A percentile compares a stretch with the other conserved stretches of the same genome.
phyloP scores from a whole-genome alignment of 2,888 invertebrate genomes.

The Harmothoe impar region DNA sequence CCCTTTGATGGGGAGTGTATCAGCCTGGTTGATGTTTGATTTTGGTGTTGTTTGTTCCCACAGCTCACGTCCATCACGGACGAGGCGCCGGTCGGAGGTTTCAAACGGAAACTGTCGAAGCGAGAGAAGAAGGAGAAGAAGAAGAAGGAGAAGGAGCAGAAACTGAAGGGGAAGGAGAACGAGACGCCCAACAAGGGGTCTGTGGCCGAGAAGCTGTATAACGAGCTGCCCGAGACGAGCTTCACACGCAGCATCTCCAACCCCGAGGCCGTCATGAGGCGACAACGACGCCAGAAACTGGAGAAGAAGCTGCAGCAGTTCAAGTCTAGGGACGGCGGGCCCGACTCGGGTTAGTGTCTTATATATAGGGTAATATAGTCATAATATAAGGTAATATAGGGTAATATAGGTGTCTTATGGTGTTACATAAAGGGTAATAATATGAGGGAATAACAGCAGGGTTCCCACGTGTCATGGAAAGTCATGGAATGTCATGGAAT shows the following conservation, averaged over 20 bases:
- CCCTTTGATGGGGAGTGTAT: too few species aligned
- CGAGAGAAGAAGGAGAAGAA: conserved; percentile 98
- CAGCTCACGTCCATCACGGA: conserved; percentile 50
- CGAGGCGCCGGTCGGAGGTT: conserved; percentile 70
- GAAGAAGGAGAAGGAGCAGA: conserved; percentile 87
- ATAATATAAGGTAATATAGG: background rate
- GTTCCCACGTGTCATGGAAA: too few species aligned
- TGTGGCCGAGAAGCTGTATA: conserved; percentile 84
- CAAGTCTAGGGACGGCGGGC: conserved; percentile 91
- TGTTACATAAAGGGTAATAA: too few species aligned
- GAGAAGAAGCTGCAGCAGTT: conserved; percentile 98
- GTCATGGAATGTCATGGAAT: too few species aligned
- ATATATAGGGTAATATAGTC: background rate
- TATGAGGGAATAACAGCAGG: too few species aligned
- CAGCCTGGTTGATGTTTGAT: too few species aligned
- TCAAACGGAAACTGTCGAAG: conserved; percentile 94
- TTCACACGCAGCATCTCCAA: conserved; percentile 99
- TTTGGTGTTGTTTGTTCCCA: too few species aligned
- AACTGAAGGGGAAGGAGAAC: conserved; percentile 87
- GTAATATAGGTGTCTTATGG: background rate
- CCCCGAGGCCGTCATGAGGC: conserved; percentile 99
- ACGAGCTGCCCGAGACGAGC: conserved; percentile 96
- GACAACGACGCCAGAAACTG: conserved; percentile 96
- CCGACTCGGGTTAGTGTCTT: conserved; percentile 88
- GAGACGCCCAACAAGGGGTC: conserved; percentile 68